Percentiles rank a stretch among this genome's conserved stretches.
Evolutionary conservation across 2,888 invertebrate genomes (phyloP).

Genomic region (Ischnura elegans): DNA sequence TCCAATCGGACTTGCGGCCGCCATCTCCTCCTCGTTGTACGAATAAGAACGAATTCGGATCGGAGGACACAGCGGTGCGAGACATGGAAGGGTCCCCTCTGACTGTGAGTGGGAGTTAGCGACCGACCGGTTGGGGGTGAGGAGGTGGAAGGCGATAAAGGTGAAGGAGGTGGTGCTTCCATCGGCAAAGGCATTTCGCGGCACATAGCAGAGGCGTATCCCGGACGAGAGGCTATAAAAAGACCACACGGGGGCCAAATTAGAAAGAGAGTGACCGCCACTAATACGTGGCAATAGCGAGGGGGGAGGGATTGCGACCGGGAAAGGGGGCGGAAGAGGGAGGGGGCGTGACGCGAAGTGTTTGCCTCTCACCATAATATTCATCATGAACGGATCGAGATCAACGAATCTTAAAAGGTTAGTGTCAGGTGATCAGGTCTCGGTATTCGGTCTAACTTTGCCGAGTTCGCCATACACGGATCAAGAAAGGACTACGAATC

Average conservation of each 20-base stretch:
- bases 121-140: not conserved
- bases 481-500: too few relatives aligned
- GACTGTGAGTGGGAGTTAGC: not conserved
- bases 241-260: constrained; percentile 63
- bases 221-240: constrained; percentile 64
- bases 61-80: not conserved
- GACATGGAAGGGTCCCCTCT: not conserved
- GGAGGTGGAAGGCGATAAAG: not conserved
- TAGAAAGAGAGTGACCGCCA: constrained; percentile 57
- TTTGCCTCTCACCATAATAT: not conserved
- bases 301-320: not conserved
- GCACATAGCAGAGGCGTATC: constrained; percentile 55
- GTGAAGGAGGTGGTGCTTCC: not conserved
- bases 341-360: not conserved
- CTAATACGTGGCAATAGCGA: constrained; percentile 59
- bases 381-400: too few relatives aligned
- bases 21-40: too few relatives aligned
- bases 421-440: too few relatives aligned
- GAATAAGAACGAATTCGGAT: too few relatives aligned
- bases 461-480: too few relatives aligned
- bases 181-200: constrained; percentile 46
- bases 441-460: too few relatives aligned
- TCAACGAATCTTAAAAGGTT: too few relatives aligned
- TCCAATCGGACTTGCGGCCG: too few relatives aligned
- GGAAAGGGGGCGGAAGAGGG: not conserved